A percentile compares a stretch with the other conserved stretches of the same genome.
Evolutionary conservation across 2,888 invertebrate species (phyloP).

Genomic region (Fragum whitleyi): DNA sequence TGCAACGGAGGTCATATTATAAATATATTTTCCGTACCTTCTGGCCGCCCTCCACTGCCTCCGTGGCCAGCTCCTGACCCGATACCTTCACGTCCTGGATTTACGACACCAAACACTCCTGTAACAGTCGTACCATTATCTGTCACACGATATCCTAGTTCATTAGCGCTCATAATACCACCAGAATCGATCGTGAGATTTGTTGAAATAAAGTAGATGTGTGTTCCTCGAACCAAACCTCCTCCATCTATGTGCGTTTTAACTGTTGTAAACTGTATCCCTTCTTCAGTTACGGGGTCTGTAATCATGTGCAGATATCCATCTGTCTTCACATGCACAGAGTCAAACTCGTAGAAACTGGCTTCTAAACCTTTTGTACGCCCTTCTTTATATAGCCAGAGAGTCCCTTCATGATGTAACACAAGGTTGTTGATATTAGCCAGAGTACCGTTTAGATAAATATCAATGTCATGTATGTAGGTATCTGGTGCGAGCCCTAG

Average conservation of each 20-base stretch:
- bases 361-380: conserved; percentile 64
- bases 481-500: conserved; percentile 78
- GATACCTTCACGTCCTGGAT: conserved; percentile 70
- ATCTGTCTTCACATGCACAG: conserved; percentile 74
- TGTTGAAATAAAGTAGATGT: conserved; percentile 69
- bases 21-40: conserved; percentile 49
- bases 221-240: conserved; percentile 73
- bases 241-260: conserved; percentile 76
- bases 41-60: conserved; percentile 75
- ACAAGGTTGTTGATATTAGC: conserved; percentile 74
- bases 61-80: conserved; percentile 76
- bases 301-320: conserved; percentile 76
- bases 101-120: conserved; percentile 67
- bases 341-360: conserved; percentile 69
- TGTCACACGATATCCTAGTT: conserved; percentile 70
- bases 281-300: conserved; percentile 72
- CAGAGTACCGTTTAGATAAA: conserved; percentile 75
- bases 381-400: conserved; percentile 73
- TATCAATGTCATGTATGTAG: conserved; percentile 72
- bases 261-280: conserved; percentile 68
- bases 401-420: conserved; percentile 71
- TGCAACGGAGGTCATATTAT: too few species aligned
- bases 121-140: conserved; percentile 55
- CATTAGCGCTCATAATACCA: conserved; percentile 73
- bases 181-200: conserved; percentile 76